Base-by-base conservation (phyloP, 2,113 vertebrate species). In the Phylloscopus whistleri region DNA sequence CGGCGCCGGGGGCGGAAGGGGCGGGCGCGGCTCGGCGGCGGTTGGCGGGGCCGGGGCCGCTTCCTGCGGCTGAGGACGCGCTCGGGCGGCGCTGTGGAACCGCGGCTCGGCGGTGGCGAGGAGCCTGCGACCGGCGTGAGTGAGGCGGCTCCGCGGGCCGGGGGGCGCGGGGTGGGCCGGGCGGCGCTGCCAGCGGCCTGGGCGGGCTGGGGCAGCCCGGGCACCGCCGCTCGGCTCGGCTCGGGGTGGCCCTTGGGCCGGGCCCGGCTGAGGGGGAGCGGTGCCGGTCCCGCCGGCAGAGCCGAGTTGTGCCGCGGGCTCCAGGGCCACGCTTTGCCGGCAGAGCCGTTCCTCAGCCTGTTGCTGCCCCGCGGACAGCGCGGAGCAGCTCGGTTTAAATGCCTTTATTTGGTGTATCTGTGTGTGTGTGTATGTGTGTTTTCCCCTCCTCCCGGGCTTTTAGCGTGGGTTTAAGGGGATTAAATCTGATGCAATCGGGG, bases 341-440 rank as follows among this genome's bases (percentile, higher is more conserved):
- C 33, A 23, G 39, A 59, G 48, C 64, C 63, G 27, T 15, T 27
- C 67, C 60, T 11, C 59, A 66, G 76, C 86, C 76, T 88, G 76
- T 66, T 81, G 86, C 68, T 88, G 86, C 27, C 35, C 28, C 27
- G 59, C 12, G 31, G 64, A 37, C 44, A 33, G 18, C 39, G 2
- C 27, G 4, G 13, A 22, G 62, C 22, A 13, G 13, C 9, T 5
- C 3, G 24, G 28, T 9, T 31, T 16, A 23, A 37, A 23, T 16
- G 15, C 7, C 31, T 68, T 68, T 35, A 37, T 64, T 64, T 30
- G 7, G 2, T 12, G 7, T 14, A 10, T 12, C 10, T 13, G 2
- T 15, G 1, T 8, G 10, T 2, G 11, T 6, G 19, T 9, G 8
- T 30, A 11, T 2, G 41, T 41, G 41, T 14, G 41, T 7, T 13